These are phyloP conservation scores for Hiodon alosoides DNA, from an alignment of 2,113 vertebrate genomes.

Conservation along the genomic window DNA sequence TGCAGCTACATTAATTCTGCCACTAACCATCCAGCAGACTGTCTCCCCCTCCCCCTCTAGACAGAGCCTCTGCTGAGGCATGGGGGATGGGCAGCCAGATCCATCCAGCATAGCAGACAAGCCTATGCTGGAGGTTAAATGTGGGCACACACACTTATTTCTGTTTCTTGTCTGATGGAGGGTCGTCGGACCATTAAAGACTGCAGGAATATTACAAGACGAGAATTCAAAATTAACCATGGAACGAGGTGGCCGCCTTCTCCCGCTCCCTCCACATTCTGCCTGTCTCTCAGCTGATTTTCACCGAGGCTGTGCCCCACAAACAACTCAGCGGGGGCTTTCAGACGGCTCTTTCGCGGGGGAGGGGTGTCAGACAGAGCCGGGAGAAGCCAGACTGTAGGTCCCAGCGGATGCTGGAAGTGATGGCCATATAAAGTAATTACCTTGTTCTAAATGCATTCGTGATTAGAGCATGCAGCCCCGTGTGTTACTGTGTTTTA, in stretches of 20 bases:
- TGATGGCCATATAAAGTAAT: slow-evolving; percentile 19
- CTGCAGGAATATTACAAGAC: too few species aligned
- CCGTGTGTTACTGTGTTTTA: slow-evolving; percentile 14
- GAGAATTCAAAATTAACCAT: too few species aligned
- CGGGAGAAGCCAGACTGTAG: slow-evolving; percentile 19
- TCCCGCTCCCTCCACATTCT: neutral
- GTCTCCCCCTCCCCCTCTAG: slow-evolving; percentile 60
- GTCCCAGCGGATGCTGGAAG: slow-evolving; percentile 9
- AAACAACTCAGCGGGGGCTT: slow-evolving; percentile 25
- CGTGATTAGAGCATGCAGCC: slow-evolving; percentile 10
- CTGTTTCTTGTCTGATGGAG: neutral
- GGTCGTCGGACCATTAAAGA: too few species aligned
- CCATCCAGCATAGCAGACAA: slow-evolving; percentile 59
- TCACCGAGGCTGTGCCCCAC: slow-evolving; percentile 12
- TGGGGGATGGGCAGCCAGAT: slow-evolving; percentile 55
- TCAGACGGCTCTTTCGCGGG: slow-evolving; percentile 21
- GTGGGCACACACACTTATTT: neutral
- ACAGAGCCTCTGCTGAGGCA: slow-evolving; percentile 41
- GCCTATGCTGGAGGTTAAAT: slow-evolving; percentile 29
- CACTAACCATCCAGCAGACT: slow-evolving; percentile 47
- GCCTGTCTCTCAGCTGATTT: slow-evolving; percentile 11
- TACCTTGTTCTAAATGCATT: slow-evolving; percentile 9
- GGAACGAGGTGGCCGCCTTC: too few species aligned
- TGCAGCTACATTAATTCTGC: slow-evolving; percentile 21
- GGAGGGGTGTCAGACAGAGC: slow-evolving; percentile 34